Evolutionary conservation across 2,888 invertebrate species (phyloP).

Genomic region (Amblyjoppa fuscipennis): DNA sequence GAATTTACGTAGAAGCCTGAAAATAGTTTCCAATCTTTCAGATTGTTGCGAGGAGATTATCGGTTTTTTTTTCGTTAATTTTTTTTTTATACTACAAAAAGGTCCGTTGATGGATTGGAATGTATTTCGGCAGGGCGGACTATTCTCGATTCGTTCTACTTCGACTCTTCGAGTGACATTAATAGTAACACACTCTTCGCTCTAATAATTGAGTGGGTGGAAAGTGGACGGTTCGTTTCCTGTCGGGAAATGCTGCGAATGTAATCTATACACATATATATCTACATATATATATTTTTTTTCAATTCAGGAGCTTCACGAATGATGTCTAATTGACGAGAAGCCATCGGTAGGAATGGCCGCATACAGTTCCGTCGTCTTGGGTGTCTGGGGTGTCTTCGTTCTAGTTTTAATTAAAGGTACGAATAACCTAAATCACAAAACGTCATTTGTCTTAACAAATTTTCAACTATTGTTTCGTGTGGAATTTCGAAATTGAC

Average conservation of each 20-base stretch:
- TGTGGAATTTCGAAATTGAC: not conserved
- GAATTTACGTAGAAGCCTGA: not conserved
- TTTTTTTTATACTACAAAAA: not conserved
- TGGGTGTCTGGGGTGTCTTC: constrained; percentile 84
- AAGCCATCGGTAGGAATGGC: constrained; percentile 81
- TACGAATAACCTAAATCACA: constrained; percentile 62
- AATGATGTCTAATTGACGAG: constrained; percentile 83
- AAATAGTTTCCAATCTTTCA: not conserved
- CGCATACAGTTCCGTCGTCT: constrained; percentile 82
- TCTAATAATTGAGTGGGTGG: constrained; percentile 1
- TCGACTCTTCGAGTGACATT: not conserved
- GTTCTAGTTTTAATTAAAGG: constrained; percentile 83
- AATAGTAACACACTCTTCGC: not conserved
- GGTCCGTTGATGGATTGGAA: not conserved
- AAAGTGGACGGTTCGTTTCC: not conserved
- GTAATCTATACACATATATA: constrained; percentile 11
- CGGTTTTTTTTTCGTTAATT: not conserved
- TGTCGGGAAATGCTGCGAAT: constrained; percentile 26
- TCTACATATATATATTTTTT: constrained; percentile 30
- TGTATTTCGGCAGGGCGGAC: not conserved
- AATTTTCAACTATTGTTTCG: not conserved
- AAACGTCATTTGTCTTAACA: not conserved
- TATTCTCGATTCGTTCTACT: constrained; percentile 13
- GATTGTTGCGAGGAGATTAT: not conserved
- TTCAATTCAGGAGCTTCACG: constrained; percentile 76